Base-by-base conservation (phyloP, 1,140 invertebrate species). In the Tenebrio molitor region DNA sequence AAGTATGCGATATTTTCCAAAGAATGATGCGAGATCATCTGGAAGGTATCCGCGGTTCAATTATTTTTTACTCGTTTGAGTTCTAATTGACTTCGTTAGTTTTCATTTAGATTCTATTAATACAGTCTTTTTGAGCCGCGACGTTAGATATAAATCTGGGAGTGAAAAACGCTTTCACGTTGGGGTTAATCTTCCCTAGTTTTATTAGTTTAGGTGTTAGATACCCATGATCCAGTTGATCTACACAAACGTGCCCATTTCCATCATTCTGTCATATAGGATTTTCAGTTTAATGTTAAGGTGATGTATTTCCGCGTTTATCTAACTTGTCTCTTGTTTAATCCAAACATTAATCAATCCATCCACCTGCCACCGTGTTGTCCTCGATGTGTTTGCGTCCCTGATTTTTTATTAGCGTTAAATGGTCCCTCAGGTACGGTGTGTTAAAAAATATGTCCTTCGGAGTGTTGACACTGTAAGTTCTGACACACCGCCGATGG, bases 271-370 rank as follows among this genome's bases (percentile, higher is more conserved):
- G 50, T 58, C 23, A 58, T 58, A 29, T 58, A 15, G 50, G 12
- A 29, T 58, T 58, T 58, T 58, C 50, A 58, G 50, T 58, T 58
- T 29, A 58, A 58, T 29, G 50, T 58, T 58, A 25, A 58, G 50
- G 50, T 58, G 23, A 58, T 58, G 50, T 29, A 29, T 58, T 23
- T 29, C 23, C 12, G 7, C 50, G 21, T 25, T 58, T 29, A 58
- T 50, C 50, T 58, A 29, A 25, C 23, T 58, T 58, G 50, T 58
- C 50, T 58, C 50, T 58, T 58, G 50, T 58, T 58, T 58, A 58
- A 58, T 58, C 50, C 50, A 58, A 58, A 58, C 50, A 58, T 58
- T 58, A 58, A 58, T 58, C 50, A 58, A 58, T 58, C 50, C 23
- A 58, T 58, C 50, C 50, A 58, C 50, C 50, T 58, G 50, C 50